Base-by-base conservation (phyloP, 2,113 vertebrate genomes). In the Pagrus major region DNA sequence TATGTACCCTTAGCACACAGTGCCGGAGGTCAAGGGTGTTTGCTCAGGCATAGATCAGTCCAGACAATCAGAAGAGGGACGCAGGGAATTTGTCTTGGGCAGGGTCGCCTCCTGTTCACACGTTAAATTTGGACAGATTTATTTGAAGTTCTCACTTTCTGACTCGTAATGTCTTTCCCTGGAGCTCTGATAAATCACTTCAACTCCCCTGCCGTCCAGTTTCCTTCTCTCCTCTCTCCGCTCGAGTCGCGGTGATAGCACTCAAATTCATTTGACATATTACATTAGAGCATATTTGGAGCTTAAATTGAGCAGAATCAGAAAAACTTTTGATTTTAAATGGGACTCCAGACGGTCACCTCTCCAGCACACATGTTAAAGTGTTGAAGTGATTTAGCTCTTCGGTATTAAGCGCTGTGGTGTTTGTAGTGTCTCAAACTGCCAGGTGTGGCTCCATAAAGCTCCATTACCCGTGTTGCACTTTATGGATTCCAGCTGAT, bases 91-190 rank as follows among this genome's bases (percentile, higher is more conserved):
- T 86, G 83, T 82, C 46, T 51, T 27, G 42, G 29, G 25, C 25
- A 46, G 33, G 65, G 84, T 85, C 76, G 59, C 65, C 56, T 58
- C 59, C 67, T 82, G 84, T 81, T 87, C 78, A 77, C 72, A 70
- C 35, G 4, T 80, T 84, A 80, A 86, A 91, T 75, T 65, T 35
- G 25, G 88, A 86, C 80, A 87, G 88, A 76, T 87, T 87, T 88
- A 86, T 88, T 81, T 79, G 63, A 39, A 78, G 59, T 81, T 69
- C 60, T 69, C 78, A 70, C 71, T 89, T 88, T 91, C 51, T 1
- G 10, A 81, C 71, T 68, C 21, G 2, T 78, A 61, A 74, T 35
- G 60, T 82, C 27, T 83, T 72, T 82, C 42, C 79, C 37, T 60
- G 8, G 33, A 42, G 33, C 63, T 39, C 54, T 70, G 76, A 81